Conservation (phyloP, 2,797 vertebrate species). For the Gymnopithys bicolor region DNA sequence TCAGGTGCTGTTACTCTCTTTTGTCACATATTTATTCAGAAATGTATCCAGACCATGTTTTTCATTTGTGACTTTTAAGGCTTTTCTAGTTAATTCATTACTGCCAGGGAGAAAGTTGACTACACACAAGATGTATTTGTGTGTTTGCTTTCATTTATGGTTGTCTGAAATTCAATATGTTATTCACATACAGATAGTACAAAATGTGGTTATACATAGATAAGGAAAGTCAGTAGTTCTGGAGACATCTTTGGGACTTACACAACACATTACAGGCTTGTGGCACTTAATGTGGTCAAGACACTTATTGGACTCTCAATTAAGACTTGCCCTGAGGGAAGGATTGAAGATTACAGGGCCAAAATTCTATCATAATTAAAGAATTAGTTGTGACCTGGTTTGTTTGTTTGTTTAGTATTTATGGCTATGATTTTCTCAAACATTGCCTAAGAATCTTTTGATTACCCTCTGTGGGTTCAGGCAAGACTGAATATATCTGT, state of each 20-base stretch:
- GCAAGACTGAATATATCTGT: background rate
- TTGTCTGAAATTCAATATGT: background rate
- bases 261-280: background rate
- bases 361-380: background rate
- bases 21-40: background rate
- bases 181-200: background rate
- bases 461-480: background rate
- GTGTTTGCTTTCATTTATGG: background rate
- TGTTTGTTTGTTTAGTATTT: background rate
- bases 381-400: background rate
- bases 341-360: background rate
- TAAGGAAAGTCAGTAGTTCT: background rate
- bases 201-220: background rate
- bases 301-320: background rate
- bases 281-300: background rate
- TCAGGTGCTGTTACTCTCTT: background rate
- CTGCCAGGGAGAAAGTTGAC: background rate
- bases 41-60: background rate
- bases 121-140: background rate
- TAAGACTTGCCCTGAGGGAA: background rate
- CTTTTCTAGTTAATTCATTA: background rate
- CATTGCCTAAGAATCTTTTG: background rate
- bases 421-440: background rate
- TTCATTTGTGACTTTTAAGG: background rate
- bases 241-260: background rate